These are phyloP conservation scores for Dromius quadrimaculatus DNA, from an alignment of 2,888 invertebrate genomes.

Conservation along the genomic window DNA sequence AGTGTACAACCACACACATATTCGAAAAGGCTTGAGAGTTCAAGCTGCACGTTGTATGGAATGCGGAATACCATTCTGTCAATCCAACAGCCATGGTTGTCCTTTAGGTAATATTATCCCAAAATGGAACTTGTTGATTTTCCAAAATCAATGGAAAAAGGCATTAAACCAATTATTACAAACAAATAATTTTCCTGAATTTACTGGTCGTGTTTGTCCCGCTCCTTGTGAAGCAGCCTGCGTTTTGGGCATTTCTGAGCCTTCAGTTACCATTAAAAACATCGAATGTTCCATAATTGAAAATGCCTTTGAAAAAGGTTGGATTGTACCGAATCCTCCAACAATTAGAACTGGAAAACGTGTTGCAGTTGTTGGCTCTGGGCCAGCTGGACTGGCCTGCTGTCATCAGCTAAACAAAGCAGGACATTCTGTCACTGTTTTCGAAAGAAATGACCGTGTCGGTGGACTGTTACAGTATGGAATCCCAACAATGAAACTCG, in stretches of 20 bases:
- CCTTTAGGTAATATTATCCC: conserved; percentile 99
- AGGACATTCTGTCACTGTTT: conserved; percentile 96
- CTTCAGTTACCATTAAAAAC: conserved; percentile 98
- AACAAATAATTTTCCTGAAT: conserved; percentile 97
- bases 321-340: conserved; percentile 86
- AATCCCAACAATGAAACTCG: conserved; percentile 98
- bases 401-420: conserved; percentile 98
- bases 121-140: conserved; percentile 99
- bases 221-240: conserved; percentile 99
- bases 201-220: conserved; percentile 81
- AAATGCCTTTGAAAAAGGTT: conserved; percentile 95
- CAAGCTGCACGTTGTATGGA: conserved; percentile 99
- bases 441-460: conserved; percentile 94
- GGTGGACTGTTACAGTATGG: conserved; percentile 98
- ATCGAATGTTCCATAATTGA: conserved; percentile 99
- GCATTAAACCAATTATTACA: conserved; percentile 93
- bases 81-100: conserved; percentile 91
- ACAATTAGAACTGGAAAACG: conserved; percentile 77
- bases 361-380: conserved; percentile 93
- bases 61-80: conserved; percentile 99
- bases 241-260: conserved; percentile 94
- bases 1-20: conserved; percentile 89
- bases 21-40: conserved; percentile 87
- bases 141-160: conserved; percentile 92
- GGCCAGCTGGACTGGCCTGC: conserved; percentile 94